Evolutionary conservation across 2,797 vertebrate genomes (phyloP).

Genomic region (Alauda arvensis): DNA sequence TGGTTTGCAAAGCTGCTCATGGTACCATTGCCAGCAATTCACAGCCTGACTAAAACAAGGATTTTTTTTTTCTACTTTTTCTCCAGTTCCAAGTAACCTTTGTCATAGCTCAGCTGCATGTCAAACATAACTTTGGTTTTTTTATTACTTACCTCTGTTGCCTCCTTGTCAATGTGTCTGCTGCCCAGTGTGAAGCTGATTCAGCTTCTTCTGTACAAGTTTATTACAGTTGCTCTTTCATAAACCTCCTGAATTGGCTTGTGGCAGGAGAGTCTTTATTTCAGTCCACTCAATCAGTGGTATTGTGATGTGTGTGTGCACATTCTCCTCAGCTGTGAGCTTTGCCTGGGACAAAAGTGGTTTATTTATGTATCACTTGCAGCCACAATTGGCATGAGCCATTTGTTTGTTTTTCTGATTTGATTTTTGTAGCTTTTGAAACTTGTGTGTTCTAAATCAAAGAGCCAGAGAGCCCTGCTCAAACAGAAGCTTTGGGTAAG

Average conservation of each 20-base stretch:
- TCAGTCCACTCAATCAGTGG: neutral
- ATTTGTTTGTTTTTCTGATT: neutral
- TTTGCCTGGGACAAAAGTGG: neutral
- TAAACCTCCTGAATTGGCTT: neutral
- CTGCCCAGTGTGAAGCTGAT: neutral
- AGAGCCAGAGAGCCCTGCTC: neutral
- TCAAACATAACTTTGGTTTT: neutral
- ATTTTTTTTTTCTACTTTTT: neutral
- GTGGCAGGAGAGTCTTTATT: neutral
- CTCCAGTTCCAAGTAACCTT: neutral
- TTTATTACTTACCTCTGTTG: neutral
- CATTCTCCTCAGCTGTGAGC: neutral
- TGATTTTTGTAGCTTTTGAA: slow-evolving; percentile 5
- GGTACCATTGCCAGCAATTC: neutral
- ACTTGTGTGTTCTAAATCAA: neutral
- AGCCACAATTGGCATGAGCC: neutral
- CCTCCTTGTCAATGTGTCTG: neutral
- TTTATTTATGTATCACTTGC: neutral
- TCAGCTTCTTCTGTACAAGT: neutral
- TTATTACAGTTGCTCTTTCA: neutral
- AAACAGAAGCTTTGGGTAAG: neutral
- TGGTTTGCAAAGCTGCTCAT: fast-evolving
- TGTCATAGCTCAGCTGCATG: neutral
- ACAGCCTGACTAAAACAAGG: neutral
- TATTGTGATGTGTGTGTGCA: neutral